A percentile compares a stretch with the other conserved stretches of the same genome.
These are phyloP conservation scores for Sinocyclocheilus maitianheensis DNA, from an alignment of 2,113 vertebrate species.

Conservation along the genomic window DNA sequence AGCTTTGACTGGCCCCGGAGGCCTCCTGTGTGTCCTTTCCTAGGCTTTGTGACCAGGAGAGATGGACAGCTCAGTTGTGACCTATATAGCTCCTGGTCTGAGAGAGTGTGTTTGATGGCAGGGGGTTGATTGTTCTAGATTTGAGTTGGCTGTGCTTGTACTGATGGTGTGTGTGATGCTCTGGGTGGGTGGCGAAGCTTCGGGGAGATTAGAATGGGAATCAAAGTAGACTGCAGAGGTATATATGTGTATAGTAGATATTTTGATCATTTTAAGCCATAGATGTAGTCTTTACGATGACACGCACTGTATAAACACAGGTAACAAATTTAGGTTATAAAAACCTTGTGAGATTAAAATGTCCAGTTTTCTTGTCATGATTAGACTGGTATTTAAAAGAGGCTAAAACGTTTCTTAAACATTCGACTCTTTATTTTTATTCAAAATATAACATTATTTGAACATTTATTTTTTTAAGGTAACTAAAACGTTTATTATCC, in stretches of 20 bases:
- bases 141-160: slow-evolving; percentile 10
- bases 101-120: slow-evolving; percentile 52
- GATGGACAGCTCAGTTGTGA: slow-evolving; percentile 36
- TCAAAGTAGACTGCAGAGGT: background rate
- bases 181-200: background rate
- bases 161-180: slow-evolving; percentile 30
- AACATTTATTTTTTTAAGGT: no score
- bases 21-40: slow-evolving; percentile 54
- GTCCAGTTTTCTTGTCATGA: no score
- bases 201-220: slow-evolving; percentile 23
- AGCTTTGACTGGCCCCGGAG: slow-evolving; percentile 58
- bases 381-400: no score
- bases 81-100: slow-evolving; percentile 42
- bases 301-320: background rate
- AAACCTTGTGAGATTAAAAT: no score
- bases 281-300: no score
- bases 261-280: background rate
- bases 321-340: no score
- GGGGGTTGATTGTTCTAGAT: slow-evolving; percentile 55
- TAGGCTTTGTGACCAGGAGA: slow-evolving; percentile 40
- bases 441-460: no score
- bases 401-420: no score
- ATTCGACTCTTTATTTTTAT: no score
- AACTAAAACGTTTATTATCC: no score
- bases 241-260: background rate